phyloP scores from a whole-genome alignment of 2,888 invertebrate species.

The Ophion obscuratus region DNA sequence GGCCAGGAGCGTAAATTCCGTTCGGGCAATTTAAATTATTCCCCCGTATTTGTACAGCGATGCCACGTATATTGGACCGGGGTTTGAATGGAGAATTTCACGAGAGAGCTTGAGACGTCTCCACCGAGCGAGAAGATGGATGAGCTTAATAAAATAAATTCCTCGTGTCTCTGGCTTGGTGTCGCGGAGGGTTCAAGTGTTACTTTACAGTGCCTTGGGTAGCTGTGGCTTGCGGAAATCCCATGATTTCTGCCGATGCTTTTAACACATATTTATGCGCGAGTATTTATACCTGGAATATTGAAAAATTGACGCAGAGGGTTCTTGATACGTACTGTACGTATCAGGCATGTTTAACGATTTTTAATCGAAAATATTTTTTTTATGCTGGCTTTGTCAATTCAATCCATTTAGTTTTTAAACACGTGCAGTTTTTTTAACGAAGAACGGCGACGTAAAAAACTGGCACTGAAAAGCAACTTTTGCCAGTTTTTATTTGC shows the following conservation, averaged over 20 bases:
- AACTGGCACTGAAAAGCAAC: no score
- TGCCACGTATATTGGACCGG: conserved; percentile 52
- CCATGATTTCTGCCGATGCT: conserved; percentile 51
- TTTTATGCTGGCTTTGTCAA: no score
- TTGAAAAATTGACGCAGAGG: no score
- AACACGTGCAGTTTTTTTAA: no score
- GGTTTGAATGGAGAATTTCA: conserved; percentile 54
- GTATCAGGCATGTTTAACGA: no score
- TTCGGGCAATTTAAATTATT: conserved; percentile 56
- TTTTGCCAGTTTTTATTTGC: no score
- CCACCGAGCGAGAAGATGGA: conserved; percentile 61
- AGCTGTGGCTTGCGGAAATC: conserved; percentile 34
- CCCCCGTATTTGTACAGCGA: conserved; percentile 46
- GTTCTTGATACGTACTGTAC: no score
- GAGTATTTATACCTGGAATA: no score
- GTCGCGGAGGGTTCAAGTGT: conserved; percentile 47
- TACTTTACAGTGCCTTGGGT: conserved; percentile 34
- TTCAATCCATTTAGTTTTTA: no score
- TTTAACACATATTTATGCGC: not conserved
- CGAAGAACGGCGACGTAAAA: no score
- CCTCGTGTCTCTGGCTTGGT: conserved; percentile 43
- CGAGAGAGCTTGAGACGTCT: conserved; percentile 57
- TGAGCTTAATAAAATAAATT: conserved; percentile 69
- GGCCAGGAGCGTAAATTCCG: conserved; percentile 24
- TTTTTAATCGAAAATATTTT: no score